A percentile compares a stretch with the other conserved stretches of the same genome.
Evolutionary conservation across 2,113 vertebrate species (phyloP).

Genomic region (Myrmecophaga tridactyla): DNA sequence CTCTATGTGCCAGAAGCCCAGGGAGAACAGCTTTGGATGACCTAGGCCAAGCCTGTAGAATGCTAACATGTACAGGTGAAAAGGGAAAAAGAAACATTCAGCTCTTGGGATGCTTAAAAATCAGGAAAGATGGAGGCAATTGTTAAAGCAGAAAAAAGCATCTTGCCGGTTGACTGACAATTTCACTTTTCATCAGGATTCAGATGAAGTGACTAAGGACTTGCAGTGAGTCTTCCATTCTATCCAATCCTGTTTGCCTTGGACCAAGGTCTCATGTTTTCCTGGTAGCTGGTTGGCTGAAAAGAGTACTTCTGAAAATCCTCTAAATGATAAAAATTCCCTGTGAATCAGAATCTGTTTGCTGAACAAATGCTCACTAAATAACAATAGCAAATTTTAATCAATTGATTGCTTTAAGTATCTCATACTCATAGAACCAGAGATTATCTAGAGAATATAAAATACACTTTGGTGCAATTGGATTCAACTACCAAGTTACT

Average conservation of each 20-base stretch:
- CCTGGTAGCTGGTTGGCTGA: neutral
- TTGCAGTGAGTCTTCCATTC: neutral
- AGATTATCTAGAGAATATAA: neutral
- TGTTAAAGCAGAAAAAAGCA: neutral
- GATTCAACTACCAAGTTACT: neutral
- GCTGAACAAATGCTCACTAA: neutral
- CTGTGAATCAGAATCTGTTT: neutral
- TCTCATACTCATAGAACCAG: neutral
- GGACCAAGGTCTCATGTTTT: neutral
- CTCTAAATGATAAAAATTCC: neutral
- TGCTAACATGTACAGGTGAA: neutral
- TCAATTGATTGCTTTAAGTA: neutral
- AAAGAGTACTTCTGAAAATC: constrained; percentile 31
- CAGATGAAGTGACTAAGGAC: neutral
- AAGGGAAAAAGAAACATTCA: neutral
- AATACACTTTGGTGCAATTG: neutral
- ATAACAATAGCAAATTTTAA: neutral
- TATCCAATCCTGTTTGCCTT: neutral
- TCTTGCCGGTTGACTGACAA: neutral
- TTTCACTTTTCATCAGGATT: neutral
- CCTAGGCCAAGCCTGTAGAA: neutral
- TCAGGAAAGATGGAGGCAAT: neutral
- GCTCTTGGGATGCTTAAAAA: neutral
- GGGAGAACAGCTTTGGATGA: neutral
- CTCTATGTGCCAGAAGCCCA: neutral